Base-by-base conservation (phyloP, 2,113 vertebrate species). In the Pungitius pungitius region DNA sequence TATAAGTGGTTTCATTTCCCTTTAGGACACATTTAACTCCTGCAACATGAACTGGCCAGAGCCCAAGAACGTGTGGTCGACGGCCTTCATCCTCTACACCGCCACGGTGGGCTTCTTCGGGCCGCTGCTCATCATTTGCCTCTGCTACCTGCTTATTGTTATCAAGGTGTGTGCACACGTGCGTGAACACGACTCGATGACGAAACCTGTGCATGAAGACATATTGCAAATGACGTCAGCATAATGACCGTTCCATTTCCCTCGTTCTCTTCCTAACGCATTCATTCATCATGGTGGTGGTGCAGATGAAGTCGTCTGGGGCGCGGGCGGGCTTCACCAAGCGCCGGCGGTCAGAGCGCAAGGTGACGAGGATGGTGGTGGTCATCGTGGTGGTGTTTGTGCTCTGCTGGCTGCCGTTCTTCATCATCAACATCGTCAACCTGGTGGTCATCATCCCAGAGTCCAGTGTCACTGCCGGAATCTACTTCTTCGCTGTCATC, bases 11-110 rank as follows among this genome's bases (percentile, higher is more conserved):
- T 56, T 58, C 2, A 15, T 49, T 22, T 63, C 13, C 8, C 15
- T 59, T 70, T 91, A 97, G 90, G 94, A 96, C 59, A 92, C 86
- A 0, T 95, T 91, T 67, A 88, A 95, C 60, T 97, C 95, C 24
- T 99, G 97, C 86, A 99, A 99, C 91, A 95, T 98, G 92, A 96
- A 90, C 91, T 99, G 96, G 96, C 97, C 97, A 0, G 97, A 99
- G 72, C 97, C 96, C 0, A 93, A 94, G 56, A 90, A 85, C 3
- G 86, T 96, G 30, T 99, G 97, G 97, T 95, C 95, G 0, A 94
- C 95, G 0, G 94, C 92, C 0, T 99, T 99, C 89, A 96, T 99
- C 72, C 90, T 97, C 65, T 99, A 97, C 91, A 97, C 97, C 0
- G 94, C 97, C 0, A 96, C 94, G 1, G 80, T 99, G 7, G 97